Evolutionary conservation across 2,113 vertebrate species (phyloP), one percentile per base, ranked within the genome.

Genomic region (Entosphenus tridentatus): DNA sequence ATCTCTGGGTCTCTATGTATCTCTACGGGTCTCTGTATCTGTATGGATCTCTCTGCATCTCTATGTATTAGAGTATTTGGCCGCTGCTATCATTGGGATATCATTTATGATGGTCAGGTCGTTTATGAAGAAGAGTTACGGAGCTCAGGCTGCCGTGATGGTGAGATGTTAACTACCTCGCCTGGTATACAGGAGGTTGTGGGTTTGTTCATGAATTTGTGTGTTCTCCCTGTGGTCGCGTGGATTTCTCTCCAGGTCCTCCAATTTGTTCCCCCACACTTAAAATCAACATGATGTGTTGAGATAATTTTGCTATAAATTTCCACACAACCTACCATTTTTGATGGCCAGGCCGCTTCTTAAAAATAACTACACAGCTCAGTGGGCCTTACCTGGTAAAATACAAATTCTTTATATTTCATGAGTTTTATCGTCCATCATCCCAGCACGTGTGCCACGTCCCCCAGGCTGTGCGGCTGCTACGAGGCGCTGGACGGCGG

Each of bases 401-500:
- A 39, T 39, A 39, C 39, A 7, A 39, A 39, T 39, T 39, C 39
- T 39, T 21, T 21, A 21, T 21, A 21, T 21, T 21, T 21, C 21
- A 21, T 21, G 3, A 21, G n/a, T 16, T 21, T 21, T 65, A 16
- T 65, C 10, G 8, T 65, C 21, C n/a, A 16, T 21, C 62, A 9
- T 21, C n/a, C 10, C n/a, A 16, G 2, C 62, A 10, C 62, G 21
- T 67, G 16, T 58, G 12, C 56, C 4, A 17, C 11, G 11, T 14
- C 71, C 57, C 59, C 7, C 73, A 97, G 92, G 77, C 76, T 97
- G 55, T 78, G 84, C 10, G 86, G 85, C 62, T 93, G 85, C 76
- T 97, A 96, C 1, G 85, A 96, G 77, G 87, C 89, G 2, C 76
- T 97, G 55, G 88, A 86, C 69, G 86, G 88, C 9, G 86, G 92